phyloP scores from a whole-genome alignment of 2,797 vertebrate species.

The Dermochelys coriacea region DNA sequence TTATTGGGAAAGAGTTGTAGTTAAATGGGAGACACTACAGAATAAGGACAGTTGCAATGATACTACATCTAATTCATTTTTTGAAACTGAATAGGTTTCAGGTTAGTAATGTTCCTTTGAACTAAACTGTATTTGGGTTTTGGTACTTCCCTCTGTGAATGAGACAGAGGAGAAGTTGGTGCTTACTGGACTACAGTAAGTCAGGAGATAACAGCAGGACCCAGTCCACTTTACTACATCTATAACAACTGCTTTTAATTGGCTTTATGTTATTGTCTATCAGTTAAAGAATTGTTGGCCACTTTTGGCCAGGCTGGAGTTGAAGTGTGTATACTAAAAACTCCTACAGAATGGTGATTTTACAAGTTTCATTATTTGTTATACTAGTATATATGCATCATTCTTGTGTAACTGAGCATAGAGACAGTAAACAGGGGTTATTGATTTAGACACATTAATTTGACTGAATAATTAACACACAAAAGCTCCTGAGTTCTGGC shows the following conservation, averaged over 20 bases:
- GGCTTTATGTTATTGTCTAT: background rate
- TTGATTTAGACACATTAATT: background rate
- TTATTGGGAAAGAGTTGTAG: background rate
- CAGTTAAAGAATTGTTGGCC: background rate
- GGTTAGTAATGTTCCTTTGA: conserved; percentile 4
- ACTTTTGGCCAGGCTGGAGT: background rate
- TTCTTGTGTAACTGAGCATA: background rate
- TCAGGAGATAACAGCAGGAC: background rate
- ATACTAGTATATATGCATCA: conserved; percentile 30
- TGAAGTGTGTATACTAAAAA: background rate
- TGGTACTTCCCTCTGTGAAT: background rate
- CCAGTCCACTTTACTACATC: background rate
- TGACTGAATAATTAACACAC: conserved; percentile 12
- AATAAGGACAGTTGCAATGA: background rate
- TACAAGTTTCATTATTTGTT: background rate
- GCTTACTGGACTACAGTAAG: background rate
- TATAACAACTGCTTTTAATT: background rate
- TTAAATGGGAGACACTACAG: background rate
- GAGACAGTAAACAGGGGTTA: conserved; percentile 19
- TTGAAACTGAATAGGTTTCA: background rate
- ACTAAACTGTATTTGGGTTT: background rate
- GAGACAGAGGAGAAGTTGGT: background rate
- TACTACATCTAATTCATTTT: background rate
- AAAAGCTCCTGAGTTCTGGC: background rate
- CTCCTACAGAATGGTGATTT: background rate